phyloP scores from a whole-genome alignment of 2,113 vertebrate genomes.

The Lamprologus callipterus region DNA sequence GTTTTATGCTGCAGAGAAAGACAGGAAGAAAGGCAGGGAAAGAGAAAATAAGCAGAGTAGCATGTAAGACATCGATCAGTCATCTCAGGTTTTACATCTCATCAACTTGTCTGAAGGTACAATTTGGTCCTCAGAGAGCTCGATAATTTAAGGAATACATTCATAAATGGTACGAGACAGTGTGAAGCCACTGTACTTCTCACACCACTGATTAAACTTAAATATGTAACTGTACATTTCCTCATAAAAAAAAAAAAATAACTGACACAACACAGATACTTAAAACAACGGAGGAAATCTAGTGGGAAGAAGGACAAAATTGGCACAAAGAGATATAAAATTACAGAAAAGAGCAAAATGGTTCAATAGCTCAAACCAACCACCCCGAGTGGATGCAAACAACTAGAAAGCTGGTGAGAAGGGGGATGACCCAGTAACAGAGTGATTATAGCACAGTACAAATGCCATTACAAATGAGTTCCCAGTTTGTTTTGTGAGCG shows the following conservation, averaged over 20 bases:
- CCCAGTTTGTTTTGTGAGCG: background rate
- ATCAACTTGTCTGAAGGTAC: background rate
- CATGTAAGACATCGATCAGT: background rate
- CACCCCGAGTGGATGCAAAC: background rate
- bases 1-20: background rate
- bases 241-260: background rate
- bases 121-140: background rate
- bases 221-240: background rate
- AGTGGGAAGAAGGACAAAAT: background rate
- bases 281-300: fast-evolving
- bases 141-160: background rate
- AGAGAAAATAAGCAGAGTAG: background rate
- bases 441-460: background rate
- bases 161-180: background rate
- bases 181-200: background rate
- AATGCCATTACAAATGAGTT: background rate
- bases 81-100: background rate
- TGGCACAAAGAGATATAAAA: background rate
- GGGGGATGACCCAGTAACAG: background rate
- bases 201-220: background rate
- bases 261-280: background rate
- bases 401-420: background rate
- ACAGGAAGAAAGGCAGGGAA: background rate
- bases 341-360: background rate
- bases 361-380: background rate